Evolutionary conservation across 1,140 invertebrate genomes (phyloP), one percentile per base, ranked within the genome.

Genomic region (Aphelenchoides fujianensis): DNA sequence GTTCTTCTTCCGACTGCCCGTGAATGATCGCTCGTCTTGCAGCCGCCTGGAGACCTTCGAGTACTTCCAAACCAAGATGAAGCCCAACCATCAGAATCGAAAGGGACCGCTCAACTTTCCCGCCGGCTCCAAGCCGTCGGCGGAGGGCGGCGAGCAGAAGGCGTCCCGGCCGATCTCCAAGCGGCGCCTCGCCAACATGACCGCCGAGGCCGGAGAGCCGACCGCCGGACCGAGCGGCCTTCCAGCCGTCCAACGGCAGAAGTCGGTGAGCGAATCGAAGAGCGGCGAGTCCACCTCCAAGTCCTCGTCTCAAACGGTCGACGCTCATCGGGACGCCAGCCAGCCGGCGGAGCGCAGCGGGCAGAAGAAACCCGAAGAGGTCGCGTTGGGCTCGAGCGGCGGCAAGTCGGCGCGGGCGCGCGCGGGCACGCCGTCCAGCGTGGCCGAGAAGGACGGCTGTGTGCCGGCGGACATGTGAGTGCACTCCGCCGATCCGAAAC

Each of bases 381-480:
- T 48, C 23, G 12, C 12, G 41, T 48, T 12, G 23, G 41, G 12
- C 41, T 48, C 12, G 41, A 48, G 41, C 41, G 23, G 41, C 23
- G 12, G 41, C 41, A 48, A 48, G 41, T 23, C 41, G 41, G 23
- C 12, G 23, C 12, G 41, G 41, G 41, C 23, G 12, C 41, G 41
- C 23, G 41, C 23, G 12, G 23, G 12, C 12, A 12, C 57, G 2
- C 57, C 57, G 36, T 30, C 57, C 2, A 34, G 36, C n/a, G 19
- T 61, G 57, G 57, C 28, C 27, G 57, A 16, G 16, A 30, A 61
- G 28, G 57, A 61, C 37, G 57, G 57, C 1, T 30, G 36, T 61
- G 57, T 61, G 19, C 16, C 57, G 2, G 57, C 57, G n/a, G 57
- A 61, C 28, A 61, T 61, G 57, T 61, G 36, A 61, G 57, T n/a